These are phyloP conservation scores for Ivindomyrus marchei DNA, from an alignment of 2,113 vertebrate species.

Conservation along the genomic window DNA sequence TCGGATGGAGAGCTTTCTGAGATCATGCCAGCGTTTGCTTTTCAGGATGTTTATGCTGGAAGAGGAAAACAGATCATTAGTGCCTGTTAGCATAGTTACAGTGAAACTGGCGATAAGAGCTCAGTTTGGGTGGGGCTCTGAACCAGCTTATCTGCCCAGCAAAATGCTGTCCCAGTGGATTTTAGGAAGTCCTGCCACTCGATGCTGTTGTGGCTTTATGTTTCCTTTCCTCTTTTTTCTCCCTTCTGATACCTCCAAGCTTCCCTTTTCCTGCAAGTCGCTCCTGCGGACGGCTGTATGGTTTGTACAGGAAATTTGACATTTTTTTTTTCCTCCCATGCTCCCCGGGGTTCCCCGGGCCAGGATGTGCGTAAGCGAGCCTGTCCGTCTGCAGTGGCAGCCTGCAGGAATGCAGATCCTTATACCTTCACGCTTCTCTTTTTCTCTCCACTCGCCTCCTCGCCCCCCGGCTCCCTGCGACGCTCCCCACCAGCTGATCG, in stretches of 20 bases:
- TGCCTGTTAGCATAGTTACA: neutral
- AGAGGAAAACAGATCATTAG: neutral
- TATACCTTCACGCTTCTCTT: conserved; percentile 43
- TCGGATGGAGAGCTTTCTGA: neutral
- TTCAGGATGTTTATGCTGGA: neutral
- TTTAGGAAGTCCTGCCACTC: neutral
- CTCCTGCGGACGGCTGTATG: neutral
- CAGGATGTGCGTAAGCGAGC: neutral
- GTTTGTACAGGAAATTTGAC: conserved; percentile 1
- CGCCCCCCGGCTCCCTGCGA: conserved; percentile 48
- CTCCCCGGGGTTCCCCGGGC: neutral
- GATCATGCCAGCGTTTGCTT: neutral
- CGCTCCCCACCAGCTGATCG: conserved; percentile 68
- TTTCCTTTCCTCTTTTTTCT: neutral
- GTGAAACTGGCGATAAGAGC: neutral
- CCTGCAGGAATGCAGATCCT: neutral
- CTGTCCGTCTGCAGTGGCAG: neutral
- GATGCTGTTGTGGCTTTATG: neutral
- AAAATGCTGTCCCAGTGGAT: neutral
- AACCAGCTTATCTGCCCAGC: neutral
- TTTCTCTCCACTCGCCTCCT: conserved; percentile 41
- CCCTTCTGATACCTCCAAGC: no score
- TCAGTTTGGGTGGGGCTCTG: neutral
- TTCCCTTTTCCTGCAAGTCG: neutral
- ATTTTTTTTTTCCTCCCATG: neutral